Percentiles rank a stretch among this genome's conserved stretches.
phyloP scores from a whole-genome alignment of 2,797 vertebrate species.

The Discoglossus pictus region DNA sequence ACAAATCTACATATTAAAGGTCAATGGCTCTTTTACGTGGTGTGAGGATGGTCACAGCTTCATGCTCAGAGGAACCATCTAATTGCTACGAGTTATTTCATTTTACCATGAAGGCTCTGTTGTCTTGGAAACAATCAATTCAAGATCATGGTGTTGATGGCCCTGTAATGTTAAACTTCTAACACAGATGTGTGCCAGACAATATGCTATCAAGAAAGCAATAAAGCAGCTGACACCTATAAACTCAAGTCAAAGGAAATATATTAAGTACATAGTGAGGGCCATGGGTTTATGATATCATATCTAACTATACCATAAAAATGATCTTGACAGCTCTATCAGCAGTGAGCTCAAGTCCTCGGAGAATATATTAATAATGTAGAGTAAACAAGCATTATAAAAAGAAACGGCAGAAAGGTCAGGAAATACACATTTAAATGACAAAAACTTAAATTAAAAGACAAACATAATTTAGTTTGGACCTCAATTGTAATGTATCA shows the following conservation, averaged over 20 bases:
- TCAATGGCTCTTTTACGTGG: too few species aligned
- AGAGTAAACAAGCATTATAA: too few species aligned
- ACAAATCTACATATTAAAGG: too few species aligned
- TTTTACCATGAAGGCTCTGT: not conserved
- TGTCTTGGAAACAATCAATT: slow-evolving; percentile 13
- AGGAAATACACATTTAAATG: too few species aligned
- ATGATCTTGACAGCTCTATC: slow-evolving; percentile 26
- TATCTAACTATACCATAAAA: slow-evolving; percentile 10
- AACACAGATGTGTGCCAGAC: slow-evolving; percentile 1
- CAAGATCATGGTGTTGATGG: not conserved
- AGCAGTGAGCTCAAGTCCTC: not conserved
- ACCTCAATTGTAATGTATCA: too few species aligned
- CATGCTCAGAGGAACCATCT: too few species aligned
- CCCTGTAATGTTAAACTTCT: slow-evolving; percentile 17
- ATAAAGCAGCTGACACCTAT: slow-evolving; percentile 3
- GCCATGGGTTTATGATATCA: slow-evolving; percentile 25
- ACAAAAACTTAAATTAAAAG: too few species aligned
- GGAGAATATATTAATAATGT: too few species aligned
- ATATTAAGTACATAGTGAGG: slow-evolving; percentile 11
- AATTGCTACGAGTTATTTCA: not conserved
- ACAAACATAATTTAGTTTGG: too few species aligned
- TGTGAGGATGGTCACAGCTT: too few species aligned
- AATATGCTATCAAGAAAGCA: slow-evolving; percentile 24
- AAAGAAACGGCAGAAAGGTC: too few species aligned
- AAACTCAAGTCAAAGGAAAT: slow-evolving; percentile 18